phyloP scores from a whole-genome alignment of 2,797 vertebrate species.

The Chelon labrosus region DNA sequence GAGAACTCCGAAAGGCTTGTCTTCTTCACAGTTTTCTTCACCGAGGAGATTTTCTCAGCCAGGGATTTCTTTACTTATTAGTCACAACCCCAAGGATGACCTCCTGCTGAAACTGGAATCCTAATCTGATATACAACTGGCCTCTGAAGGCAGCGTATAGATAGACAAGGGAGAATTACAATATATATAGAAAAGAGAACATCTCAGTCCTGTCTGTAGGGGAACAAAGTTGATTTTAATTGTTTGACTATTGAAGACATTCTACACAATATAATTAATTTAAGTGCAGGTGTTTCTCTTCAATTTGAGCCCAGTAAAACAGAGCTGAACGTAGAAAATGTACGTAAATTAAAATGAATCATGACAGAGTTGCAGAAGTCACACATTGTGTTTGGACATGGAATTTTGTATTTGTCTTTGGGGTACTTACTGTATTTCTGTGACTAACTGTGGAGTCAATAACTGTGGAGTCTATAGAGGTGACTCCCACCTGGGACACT shows the following conservation, averaged over 20 bases:
- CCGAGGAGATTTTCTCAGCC: constrained; percentile 42
- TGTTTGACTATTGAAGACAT: background rate
- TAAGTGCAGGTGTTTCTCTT: background rate
- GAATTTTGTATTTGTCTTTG: background rate
- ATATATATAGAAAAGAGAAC: background rate
- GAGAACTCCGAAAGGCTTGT: background rate
- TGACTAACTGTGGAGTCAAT: background rate
- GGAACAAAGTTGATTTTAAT: background rate
- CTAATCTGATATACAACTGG: background rate
- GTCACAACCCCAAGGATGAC: background rate
- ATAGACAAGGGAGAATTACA: background rate
- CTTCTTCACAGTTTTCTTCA: constrained; percentile 9
- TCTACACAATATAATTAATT: background rate
- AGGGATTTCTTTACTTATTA: constrained; percentile 29
- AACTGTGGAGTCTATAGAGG: background rate
- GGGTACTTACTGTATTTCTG: background rate
- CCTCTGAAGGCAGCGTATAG: background rate
- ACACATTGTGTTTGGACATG: background rate
- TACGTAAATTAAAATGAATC: background rate
- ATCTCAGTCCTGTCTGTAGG: too few species aligned
- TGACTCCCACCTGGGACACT: background rate
- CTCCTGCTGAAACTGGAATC: background rate
- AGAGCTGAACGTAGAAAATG: too few species aligned
- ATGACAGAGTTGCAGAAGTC: background rate
- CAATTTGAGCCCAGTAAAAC: background rate